Evolutionary conservation across 2,113 vertebrate species (phyloP), one percentile per base, ranked within the genome.

Genomic region (Euleptes europaea): DNA sequence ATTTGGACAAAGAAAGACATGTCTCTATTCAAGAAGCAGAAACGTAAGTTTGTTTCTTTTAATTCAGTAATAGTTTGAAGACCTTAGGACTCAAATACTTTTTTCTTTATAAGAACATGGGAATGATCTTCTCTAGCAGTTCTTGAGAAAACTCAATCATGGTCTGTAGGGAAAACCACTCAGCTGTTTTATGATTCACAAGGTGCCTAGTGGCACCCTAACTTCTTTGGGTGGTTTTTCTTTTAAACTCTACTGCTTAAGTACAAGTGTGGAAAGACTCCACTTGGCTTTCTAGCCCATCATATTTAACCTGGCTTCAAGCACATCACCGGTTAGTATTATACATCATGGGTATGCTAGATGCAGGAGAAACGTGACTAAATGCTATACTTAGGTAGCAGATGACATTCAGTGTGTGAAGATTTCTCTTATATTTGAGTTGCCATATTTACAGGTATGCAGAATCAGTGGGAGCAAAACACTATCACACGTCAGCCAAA

Each of bases 401-500:
- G 5, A 33, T 69, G 11, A 3, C 11, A 72, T 35, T 71, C 19
- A 21, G 8, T n/a, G 11, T 78, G 23, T 5, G 65, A 65, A 8
- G 13, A 67, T 51, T 51, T 1, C 6, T 65, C 13, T 67, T 44
- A 35, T 38, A 28, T 49, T 78, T 79, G 40, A 49, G n/a, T 63
- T 35, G 2, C 49, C 35, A 47, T 91, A 67, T 21, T 40, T 85
- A 63, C 88, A 99, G 99, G 93, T 99, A 99, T 81, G 97, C 99
- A 40, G 98, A 98, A 93, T 99, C 99, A 75, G 99, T 99, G 84
- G 98, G 98, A 91, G 98, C 99, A 94, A 99, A 97, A 97, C 98
- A 99, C 96, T 99, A 99, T 94, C 98, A 98, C 93, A 98, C 99
- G 14, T 99, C 98, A 87, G 99, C 99, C 94, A 99, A 99, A 95